phyloP scores from a whole-genome alignment of 2,888 invertebrate species.

The Sinelater perroti region DNA sequence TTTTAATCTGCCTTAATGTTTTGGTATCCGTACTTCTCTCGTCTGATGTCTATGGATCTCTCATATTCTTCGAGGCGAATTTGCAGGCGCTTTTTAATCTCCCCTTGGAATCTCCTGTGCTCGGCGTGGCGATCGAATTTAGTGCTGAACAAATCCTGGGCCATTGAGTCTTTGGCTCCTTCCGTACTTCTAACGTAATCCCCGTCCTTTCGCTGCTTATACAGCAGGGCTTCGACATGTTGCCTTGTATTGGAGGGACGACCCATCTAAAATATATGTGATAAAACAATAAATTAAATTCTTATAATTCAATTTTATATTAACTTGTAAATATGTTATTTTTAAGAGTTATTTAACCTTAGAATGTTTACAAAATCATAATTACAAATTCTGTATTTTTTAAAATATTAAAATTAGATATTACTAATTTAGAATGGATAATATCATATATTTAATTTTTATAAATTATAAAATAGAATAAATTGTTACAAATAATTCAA shows the following conservation, averaged over 20 bases:
- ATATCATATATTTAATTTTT: no score
- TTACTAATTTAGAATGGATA: no score
- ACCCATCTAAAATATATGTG: conserved; percentile 45
- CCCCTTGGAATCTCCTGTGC: conserved; percentile 45
- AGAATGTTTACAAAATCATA: no score
- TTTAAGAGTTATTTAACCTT: no score
- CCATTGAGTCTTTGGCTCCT: conserved; percentile 32
- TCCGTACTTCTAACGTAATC: conserved; percentile 29
- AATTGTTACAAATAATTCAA: no score
- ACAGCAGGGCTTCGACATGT: conserved; percentile 47
- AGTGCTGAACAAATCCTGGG: conserved; percentile 40
- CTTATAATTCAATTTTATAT: no score
- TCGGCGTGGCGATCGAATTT: conserved; percentile 51
- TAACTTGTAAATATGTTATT: no score
- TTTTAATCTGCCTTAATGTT: no score
- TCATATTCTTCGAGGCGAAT: conserved; percentile 52
- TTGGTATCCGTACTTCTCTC: conserved; percentile 51
- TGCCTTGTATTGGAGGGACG: conserved; percentile 51
- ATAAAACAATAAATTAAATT: no score
- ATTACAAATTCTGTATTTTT: no score
- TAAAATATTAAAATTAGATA: no score
- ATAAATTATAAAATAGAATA: no score
- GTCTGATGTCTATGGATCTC: conserved; percentile 55
- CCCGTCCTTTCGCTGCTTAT: conserved; percentile 46
- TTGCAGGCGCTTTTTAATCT: conserved; percentile 50